These are phyloP conservation scores for Torymus auratus DNA, from an alignment of 2,888 invertebrate genomes.

Conservation along the genomic window DNA sequence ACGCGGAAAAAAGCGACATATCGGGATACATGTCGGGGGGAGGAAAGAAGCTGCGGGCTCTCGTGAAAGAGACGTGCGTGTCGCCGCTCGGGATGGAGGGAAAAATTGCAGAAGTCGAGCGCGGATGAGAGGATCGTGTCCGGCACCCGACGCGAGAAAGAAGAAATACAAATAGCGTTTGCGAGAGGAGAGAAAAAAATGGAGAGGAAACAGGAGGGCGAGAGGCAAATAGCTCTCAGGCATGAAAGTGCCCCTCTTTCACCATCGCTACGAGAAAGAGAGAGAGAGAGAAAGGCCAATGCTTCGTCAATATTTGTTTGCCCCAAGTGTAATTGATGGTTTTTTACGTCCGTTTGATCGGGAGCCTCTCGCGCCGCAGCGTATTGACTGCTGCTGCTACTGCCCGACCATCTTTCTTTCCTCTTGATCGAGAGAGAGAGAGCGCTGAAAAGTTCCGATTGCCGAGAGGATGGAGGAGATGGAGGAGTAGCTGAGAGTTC, in stretches of 20 bases:
- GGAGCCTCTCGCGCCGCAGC: background rate
- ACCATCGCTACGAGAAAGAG: too few relatives aligned
- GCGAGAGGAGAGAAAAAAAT: background rate
- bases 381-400: slow-evolving; percentile 13
- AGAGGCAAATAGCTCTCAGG: slow-evolving; percentile 24
- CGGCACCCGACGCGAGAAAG: background rate
- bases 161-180: background rate
- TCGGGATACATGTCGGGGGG: background rate
- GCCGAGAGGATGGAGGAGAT: background rate
- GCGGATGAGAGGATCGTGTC: background rate
- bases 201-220: background rate
- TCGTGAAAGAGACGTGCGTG: too few relatives aligned
- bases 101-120: background rate
- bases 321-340: slow-evolving; percentile 54
- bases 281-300: slow-evolving; percentile 19
- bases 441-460: slow-evolving; percentile 40
- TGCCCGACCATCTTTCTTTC: background rate
- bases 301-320: slow-evolving; percentile 56
- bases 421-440: background rate
- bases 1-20: background rate
- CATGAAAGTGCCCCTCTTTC: slow-evolving; percentile 38
- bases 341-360: slow-evolving; percentile 51
- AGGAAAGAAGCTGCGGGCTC: too few relatives aligned
- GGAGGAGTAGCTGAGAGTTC: slow-evolving; percentile 17
- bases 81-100: too few relatives aligned